phyloP scores from a whole-genome alignment of 2,113 vertebrate species.

The Alethe castanea region DNA sequence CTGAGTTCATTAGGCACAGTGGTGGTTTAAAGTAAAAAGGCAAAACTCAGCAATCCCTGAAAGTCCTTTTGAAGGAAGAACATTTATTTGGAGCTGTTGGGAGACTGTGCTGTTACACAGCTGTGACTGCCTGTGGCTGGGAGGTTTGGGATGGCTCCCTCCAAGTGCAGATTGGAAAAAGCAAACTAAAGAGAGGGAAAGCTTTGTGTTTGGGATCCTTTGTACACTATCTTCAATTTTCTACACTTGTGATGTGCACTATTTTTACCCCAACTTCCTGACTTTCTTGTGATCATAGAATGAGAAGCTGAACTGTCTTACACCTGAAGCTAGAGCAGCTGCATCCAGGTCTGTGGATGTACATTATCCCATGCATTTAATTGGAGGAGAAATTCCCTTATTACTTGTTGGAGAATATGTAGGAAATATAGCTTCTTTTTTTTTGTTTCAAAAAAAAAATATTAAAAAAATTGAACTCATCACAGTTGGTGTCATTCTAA shows the following conservation, averaged over 20 bases:
- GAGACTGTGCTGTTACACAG: neutral
- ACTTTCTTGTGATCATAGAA: neutral
- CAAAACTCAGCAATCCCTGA: neutral
- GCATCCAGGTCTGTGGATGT: neutral
- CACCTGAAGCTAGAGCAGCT: neutral
- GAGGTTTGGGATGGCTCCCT: neutral
- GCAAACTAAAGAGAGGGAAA: neutral
- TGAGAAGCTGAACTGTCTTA: neutral
- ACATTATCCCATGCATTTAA: neutral
- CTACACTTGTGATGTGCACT: neutral
- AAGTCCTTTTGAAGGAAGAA: neutral
- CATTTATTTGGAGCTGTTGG: neutral
- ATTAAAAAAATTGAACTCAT: neutral
- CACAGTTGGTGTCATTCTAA: too few relatives aligned
- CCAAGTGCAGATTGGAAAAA: neutral
- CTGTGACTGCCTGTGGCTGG: neutral
- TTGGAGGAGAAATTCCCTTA: neutral
- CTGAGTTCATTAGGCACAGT: neutral
- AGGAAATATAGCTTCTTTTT: conserved; percentile 15
- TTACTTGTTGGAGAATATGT: neutral
- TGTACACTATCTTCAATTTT: neutral
- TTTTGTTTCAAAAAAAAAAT: neutral
- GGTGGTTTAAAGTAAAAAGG: neutral
- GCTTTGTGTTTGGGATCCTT: neutral
- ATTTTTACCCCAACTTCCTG: neutral